phyloP scores from a whole-genome alignment of 2,113 vertebrate species.

The Gnathonemus longibarbis region DNA sequence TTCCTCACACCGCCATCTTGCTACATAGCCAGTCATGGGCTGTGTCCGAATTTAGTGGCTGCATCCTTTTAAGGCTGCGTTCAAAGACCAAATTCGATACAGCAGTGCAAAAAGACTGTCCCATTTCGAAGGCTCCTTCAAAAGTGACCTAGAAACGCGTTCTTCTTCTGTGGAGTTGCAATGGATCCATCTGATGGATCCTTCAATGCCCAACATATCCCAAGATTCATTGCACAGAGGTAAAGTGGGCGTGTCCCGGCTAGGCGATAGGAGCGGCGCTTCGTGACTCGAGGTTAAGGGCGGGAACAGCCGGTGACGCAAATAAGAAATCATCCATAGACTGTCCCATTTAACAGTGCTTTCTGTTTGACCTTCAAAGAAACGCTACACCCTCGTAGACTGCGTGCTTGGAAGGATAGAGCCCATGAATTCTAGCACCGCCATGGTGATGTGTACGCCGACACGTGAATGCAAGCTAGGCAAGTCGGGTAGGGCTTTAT shows the following conservation, averaged over 20 bases:
- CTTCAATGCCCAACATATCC: background rate
- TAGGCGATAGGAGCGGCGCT: background rate
- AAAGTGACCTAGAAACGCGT: background rate
- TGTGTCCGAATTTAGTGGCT: background rate
- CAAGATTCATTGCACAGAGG: background rate
- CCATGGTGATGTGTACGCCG: background rate
- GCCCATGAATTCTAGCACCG: background rate
- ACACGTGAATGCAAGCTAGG: background rate
- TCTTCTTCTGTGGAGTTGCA: background rate
- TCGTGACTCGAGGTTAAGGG: background rate
- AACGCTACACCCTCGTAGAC: background rate
- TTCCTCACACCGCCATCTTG: background rate
- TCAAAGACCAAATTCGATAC: background rate
- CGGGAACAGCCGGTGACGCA: background rate
- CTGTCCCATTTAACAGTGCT: background rate
- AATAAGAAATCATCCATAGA: background rate
- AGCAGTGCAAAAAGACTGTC: background rate
- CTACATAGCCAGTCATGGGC: background rate
- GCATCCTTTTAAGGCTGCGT: background rate
- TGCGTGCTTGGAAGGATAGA: background rate
- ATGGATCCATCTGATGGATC: background rate
- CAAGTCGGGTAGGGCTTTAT: background rate
- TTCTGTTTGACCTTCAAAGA: background rate
- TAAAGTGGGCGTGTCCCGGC: background rate
- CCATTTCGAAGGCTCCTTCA: background rate